phyloP scores from a whole-genome alignment of 1,140 invertebrate species.

The Andricus grossulariae region DNA sequence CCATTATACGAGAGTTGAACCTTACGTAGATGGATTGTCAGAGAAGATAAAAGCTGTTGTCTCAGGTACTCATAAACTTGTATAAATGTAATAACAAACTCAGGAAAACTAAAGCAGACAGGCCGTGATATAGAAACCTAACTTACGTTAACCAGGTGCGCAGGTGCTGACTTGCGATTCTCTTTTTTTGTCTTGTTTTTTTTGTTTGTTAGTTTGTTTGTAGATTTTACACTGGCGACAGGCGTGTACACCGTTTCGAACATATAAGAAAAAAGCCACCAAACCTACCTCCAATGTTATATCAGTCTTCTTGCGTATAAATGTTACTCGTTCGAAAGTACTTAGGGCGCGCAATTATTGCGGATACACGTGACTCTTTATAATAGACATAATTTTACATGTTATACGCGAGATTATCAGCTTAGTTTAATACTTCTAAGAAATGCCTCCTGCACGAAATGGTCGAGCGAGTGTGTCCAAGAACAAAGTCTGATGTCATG shows the following conservation, averaged over 20 bases:
- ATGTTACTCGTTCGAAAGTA: slow-evolving; percentile 35
- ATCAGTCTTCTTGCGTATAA: slow-evolving; percentile 63
- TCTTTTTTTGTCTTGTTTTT: slow-evolving; percentile 61
- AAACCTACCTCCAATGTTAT: slow-evolving; percentile 71
- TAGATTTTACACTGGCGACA: slow-evolving; percentile 65
- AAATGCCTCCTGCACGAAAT: slow-evolving; percentile 51
- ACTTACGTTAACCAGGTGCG: slow-evolving; percentile 47
- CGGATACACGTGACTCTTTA: slow-evolving; percentile 35
- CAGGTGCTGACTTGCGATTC: slow-evolving; percentile 36
- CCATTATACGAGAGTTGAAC: background rate
- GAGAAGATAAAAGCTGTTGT: slow-evolving; percentile 37
- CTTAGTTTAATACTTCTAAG: slow-evolving; percentile 64
- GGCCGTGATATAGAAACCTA: slow-evolving; percentile 72
- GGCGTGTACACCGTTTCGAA: slow-evolving; percentile 46
- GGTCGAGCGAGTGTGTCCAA: slow-evolving; percentile 49
- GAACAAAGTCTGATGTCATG: slow-evolving; percentile 33
- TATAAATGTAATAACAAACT: slow-evolving; percentile 73
- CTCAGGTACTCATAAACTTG: slow-evolving; percentile 61
- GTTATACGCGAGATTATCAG: slow-evolving; percentile 61
- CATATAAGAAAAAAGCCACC: slow-evolving; percentile 62
- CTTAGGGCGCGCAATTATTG: slow-evolving; percentile 27
- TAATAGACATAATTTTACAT: slow-evolving; percentile 41
- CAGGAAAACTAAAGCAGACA: slow-evolving; percentile 76
- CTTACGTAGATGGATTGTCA: background rate
- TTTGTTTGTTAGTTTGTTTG: slow-evolving; percentile 70